Evolutionary conservation across 2,888 invertebrate genomes (phyloP).

Genomic region (Parnassius glacialis): DNA sequence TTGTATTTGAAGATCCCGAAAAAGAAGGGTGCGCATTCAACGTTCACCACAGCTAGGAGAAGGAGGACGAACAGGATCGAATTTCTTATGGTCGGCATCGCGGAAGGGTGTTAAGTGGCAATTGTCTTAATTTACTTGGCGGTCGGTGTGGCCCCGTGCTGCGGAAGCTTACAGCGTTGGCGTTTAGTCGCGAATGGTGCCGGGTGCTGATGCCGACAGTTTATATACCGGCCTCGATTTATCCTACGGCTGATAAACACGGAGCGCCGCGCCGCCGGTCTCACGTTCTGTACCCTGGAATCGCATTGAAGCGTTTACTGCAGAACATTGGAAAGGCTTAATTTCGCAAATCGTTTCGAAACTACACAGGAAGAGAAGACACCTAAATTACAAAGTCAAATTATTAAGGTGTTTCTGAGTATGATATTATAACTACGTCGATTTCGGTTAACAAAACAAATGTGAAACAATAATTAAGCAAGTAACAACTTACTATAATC

Average conservation of each 20-base stretch:
- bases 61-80: constrained; percentile 41
- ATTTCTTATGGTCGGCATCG: constrained; percentile 58
- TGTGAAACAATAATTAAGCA: no score
- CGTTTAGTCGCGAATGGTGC: constrained; percentile 49
- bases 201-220: constrained; percentile 63
- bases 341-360: constrained; percentile 7
- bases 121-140: no score
- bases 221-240: constrained; percentile 80
- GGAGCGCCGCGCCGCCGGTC: constrained; percentile 52
- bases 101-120: constrained; percentile 58
- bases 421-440: no score
- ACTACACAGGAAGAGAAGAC: background rate
- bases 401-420: no score
- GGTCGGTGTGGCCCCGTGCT: no score
- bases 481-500: no score
- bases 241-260: constrained; percentile 67
- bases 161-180: no score
- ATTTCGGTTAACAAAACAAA: no score
- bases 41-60: constrained; percentile 45
- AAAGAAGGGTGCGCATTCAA: constrained; percentile 65
- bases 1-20: constrained; percentile 51
- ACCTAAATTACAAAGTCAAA: constrained; percentile 2
- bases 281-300: constrained; percentile 75
- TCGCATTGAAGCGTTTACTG: constrained; percentile 37
- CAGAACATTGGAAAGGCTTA: constrained; percentile 30